Conservation (phyloP, 2,888 invertebrate species). For the Acleris holmiana region DNA sequence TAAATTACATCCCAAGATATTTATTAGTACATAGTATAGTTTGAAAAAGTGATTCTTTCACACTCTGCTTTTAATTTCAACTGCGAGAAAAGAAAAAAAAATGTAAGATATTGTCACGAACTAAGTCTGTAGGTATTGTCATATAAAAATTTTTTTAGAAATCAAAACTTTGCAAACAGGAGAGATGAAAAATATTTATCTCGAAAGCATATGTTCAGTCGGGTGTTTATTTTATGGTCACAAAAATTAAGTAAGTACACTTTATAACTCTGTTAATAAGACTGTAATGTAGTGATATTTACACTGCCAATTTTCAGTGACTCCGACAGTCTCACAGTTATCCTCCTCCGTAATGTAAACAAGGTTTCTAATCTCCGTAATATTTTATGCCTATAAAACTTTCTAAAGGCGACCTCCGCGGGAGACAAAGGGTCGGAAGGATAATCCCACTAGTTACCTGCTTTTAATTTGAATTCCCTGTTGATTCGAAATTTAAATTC, state of each 20-base stretch:
- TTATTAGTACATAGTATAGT: no score
- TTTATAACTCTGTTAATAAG: constrained; percentile 11
- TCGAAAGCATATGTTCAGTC: constrained; percentile 1
- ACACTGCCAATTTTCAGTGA: constrained; percentile 22
- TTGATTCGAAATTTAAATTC: constrained; percentile 61
- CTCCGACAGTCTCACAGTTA: constrained; percentile 26
- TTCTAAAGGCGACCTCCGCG: constrained; percentile 53
- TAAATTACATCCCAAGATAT: no score
- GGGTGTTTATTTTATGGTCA: constrained; percentile 6
- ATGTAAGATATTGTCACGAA: no score
- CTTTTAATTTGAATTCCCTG: constrained; percentile 59
- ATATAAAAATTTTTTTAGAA: no score
- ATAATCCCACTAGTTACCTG: constrained; percentile 60
- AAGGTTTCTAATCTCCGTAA: constrained; percentile 47
- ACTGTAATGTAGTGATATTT: constrained; percentile 14
- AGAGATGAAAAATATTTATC: constrained; percentile 27
- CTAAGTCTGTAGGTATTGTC: no score
- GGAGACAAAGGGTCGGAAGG: constrained; percentile 55
- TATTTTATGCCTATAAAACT: constrained; percentile 59
- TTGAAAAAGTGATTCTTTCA: no score
- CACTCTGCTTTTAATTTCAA: no score
- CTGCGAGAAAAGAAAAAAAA: no score
- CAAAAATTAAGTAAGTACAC: constrained; percentile 14
- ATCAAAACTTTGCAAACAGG: no score
- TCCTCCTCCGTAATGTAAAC: constrained; percentile 40